These are phyloP conservation scores for Xiphophorus birchmanni DNA, from an alignment of 2,797 vertebrate genomes.

Conservation along the genomic window DNA sequence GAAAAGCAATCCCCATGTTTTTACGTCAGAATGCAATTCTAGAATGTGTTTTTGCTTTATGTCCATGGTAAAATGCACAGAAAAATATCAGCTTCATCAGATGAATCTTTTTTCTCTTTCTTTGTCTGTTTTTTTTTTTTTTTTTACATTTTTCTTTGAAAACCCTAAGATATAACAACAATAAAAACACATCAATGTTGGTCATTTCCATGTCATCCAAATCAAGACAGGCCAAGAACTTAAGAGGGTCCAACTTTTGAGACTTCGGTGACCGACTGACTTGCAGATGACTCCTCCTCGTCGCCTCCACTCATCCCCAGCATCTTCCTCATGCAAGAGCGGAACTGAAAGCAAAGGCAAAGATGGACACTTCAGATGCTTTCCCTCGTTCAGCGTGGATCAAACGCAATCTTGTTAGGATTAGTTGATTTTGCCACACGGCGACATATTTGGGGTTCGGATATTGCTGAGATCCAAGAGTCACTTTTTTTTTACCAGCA, in stretches of 20 bases:
- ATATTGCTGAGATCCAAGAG: not conserved
- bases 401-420: no score
- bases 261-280: slow-evolving; percentile 79
- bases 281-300: slow-evolving; percentile 71
- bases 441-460: not conserved
- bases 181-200: slow-evolving; percentile 18
- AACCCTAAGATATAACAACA: slow-evolving; percentile 31
- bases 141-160: slow-evolving; percentile 36
- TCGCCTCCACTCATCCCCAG: slow-evolving; percentile 76
- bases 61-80: not conserved
- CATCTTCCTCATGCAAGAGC: slow-evolving; percentile 76
- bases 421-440: not conserved
- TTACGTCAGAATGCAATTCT: not conserved
- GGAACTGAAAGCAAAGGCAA: slow-evolving; percentile 73
- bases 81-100: slow-evolving; percentile 14
- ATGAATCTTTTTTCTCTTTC: slow-evolving; percentile 9
- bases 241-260: slow-evolving; percentile 78
- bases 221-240: not conserved
- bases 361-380: not conserved
- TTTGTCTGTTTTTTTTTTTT: slow-evolving; percentile 15
- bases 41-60: not conserved
- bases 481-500: not conserved
- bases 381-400: not conserved
- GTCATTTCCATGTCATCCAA: slow-evolving; percentile 61
- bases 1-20: not conserved